Conservation (phyloP, 2,888 invertebrate genomes). For the Lithophane ornitopus region DNA sequence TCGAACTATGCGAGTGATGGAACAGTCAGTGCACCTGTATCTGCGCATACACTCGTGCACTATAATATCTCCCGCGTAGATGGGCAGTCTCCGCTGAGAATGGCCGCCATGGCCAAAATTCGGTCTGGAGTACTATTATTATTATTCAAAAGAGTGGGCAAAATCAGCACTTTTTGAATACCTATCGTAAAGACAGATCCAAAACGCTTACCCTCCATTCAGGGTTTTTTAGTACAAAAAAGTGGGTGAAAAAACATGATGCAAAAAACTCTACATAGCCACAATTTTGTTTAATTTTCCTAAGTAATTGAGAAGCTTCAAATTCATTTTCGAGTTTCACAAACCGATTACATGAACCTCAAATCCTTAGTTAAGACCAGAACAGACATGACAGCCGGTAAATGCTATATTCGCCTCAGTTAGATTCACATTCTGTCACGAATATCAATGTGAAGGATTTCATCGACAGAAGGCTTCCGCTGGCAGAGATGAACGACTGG, state of each 20-base stretch:
- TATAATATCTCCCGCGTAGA: too few species aligned
- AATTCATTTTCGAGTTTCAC: constrained; percentile 6
- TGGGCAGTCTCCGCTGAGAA: too few species aligned
- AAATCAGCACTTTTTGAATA: not conserved
- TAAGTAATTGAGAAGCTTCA: not conserved
- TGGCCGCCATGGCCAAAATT: too few species aligned
- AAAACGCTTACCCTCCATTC: not conserved
- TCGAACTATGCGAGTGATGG: too few species aligned
- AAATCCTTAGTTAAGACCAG: constrained; percentile 39
- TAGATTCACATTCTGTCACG: constrained; percentile 39
- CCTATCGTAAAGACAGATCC: not conserved
- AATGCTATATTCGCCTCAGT: constrained; percentile 28
- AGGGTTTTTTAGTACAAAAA: not conserved
- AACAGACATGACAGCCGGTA: constrained; percentile 30
- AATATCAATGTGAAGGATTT: constrained; percentile 63
- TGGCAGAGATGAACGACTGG: constrained; percentile 61
- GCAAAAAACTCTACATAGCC: not conserved
- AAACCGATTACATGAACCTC: constrained; percentile 17
- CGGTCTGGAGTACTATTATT: too few species aligned
- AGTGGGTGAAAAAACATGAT: not conserved
- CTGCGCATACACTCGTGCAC: too few species aligned
- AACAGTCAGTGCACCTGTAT: too few species aligned
- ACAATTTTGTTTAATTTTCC: not conserved
- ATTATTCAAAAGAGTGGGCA: not conserved
- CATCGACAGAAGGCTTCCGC: constrained; percentile 46